A percentile compares a stretch with the other conserved stretches of the same genome.
Evolutionary conservation across 2,797 vertebrate species (phyloP).

Genomic region (Eleutherodactylus coqui): DNA sequence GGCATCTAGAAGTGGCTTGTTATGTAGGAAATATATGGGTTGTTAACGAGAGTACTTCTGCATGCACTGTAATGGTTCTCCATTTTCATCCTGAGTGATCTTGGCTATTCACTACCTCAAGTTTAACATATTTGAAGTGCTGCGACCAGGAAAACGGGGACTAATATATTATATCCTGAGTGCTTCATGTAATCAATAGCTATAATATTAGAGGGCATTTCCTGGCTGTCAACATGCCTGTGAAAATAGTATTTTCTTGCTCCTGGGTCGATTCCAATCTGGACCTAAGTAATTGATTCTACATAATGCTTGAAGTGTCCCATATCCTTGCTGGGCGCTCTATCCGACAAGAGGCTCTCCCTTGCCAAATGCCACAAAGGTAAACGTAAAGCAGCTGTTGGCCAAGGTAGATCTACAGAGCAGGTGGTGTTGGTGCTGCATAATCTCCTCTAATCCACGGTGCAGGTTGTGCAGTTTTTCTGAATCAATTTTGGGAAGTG

Average conservation of each 20-base stretch:
- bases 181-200: not conserved
- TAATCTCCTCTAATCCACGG: too few species aligned
- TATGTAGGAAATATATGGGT: constrained; percentile 30
- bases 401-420: too few species aligned
- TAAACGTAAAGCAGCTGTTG: too few species aligned
- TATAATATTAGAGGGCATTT: not conserved
- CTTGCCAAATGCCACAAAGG: too few species aligned
- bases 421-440: too few species aligned
- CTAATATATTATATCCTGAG: not conserved
- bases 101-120: not conserved
- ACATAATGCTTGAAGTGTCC: not conserved
- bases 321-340: too few species aligned
- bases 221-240: not conserved
- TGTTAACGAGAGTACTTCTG: constrained; percentile 5
- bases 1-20: constrained; percentile 2
- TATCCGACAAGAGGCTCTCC: too few species aligned
- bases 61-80: constrained; percentile 8
- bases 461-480: too few species aligned
- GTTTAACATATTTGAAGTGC: not conserved
- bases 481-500: too few species aligned
- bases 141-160: not conserved
- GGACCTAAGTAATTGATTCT: not conserved
- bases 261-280: not conserved
- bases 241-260: not conserved
- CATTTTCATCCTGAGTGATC: constrained; percentile 13